A percentile compares a stretch with the other conserved stretches of the same genome.
These are phyloP conservation scores for Cyphomyrus plagiostoma DNA, from an alignment of 2,113 vertebrate genomes.

Conservation along the genomic window DNA sequence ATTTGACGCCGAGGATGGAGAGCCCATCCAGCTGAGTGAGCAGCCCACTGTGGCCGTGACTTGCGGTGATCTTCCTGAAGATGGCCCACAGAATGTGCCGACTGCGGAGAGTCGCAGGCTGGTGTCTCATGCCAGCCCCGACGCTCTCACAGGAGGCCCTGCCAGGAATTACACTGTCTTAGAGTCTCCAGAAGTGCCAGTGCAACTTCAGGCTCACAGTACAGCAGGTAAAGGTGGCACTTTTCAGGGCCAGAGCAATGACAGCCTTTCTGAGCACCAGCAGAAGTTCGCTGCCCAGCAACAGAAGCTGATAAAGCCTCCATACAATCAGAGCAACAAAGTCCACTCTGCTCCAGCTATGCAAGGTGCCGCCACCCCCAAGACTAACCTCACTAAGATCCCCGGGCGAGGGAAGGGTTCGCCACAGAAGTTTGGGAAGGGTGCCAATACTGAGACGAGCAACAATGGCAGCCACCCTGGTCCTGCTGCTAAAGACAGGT, in stretches of 20 bases:
- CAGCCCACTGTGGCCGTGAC: slow-evolving; percentile 57
- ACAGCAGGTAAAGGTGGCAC: slow-evolving; percentile 32
- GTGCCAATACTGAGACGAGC: slow-evolving; percentile 35
- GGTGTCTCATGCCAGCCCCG: slow-evolving; percentile 59
- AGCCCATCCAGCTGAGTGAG: slow-evolving; percentile 72
- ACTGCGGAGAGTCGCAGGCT: slow-evolving; percentile 53
- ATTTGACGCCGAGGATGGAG: slow-evolving; percentile 73
- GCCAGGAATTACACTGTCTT: slow-evolving; percentile 53
- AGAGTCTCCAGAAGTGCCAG: slow-evolving; percentile 58
- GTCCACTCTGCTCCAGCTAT: slow-evolving; percentile 48
- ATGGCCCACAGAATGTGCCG: slow-evolving; percentile 36
- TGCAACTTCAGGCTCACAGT: slow-evolving; percentile 42
- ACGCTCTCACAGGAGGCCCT: slow-evolving; percentile 48
- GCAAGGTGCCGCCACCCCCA: slow-evolving; percentile 48
- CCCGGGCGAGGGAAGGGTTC: slow-evolving; percentile 65
- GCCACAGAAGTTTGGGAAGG: slow-evolving; percentile 58
- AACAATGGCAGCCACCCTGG: slow-evolving; percentile 37
- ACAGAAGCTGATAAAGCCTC: slow-evolving; percentile 61
- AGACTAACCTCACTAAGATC: slow-evolving; percentile 65
- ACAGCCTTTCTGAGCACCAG: slow-evolving; percentile 45
- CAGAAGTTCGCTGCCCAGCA: slow-evolving; percentile 48
- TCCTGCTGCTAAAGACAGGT: slow-evolving; percentile 56
- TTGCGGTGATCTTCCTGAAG: slow-evolving; percentile 55
- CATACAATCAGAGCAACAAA: slow-evolving; percentile 45
- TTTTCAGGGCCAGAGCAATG: slow-evolving; percentile 32